Evolutionary conservation across 1,140 invertebrate genomes (phyloP), one percentile per base, ranked within the genome.

Genomic region (Hypsibius dujardini): DNA sequence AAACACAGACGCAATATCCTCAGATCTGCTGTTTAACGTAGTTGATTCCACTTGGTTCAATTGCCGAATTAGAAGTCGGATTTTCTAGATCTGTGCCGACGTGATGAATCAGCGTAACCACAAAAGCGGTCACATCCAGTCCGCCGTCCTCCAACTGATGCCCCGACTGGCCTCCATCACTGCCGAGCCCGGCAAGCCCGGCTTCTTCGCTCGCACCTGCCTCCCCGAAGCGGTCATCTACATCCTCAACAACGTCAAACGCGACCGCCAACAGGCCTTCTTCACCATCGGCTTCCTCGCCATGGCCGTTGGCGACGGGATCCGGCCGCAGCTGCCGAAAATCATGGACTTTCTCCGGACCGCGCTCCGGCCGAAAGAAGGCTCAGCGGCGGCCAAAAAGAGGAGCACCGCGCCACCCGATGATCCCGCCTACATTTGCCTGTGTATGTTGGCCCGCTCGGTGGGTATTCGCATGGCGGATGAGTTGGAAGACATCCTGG

Each of bases 101-200:
- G 87, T 95, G 1, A 83, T 97, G 78, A 83, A 85, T 59, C 90
- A 93, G 74, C 83, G 87, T 71, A 79, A 81, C 28, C 85, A 86
- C 0, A 86, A 88, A 74, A 90, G 86, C 67, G 79, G 83, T 0
- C 87, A 91, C 78, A 88, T 96, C 47, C 92, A 96, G 75, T 88
- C 92, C 76, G 86, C 89, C 1, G 78, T 98, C 7, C 83, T 97
- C 71, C 87, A 87, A 45, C 85, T 97, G 59, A 81, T 98, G 73
- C 95, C 95, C n/a, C 83, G 93, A 70, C 79, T 98, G n/a, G 92
- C 91, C 2, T 91, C 92, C 14, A 95, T 97, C 75, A 87, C 92
- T 78, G 87, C 86, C 71, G 84, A 86, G n/a, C 28, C 28, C 28
- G 28, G 28, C 28, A 28, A 28, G 28, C 28, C 28, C 28, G 28